A percentile compares a stretch with the other conserved stretches of the same genome.
phyloP scores from a whole-genome alignment of 2,113 vertebrate species.

The Lasiurus cinereus region DNA sequence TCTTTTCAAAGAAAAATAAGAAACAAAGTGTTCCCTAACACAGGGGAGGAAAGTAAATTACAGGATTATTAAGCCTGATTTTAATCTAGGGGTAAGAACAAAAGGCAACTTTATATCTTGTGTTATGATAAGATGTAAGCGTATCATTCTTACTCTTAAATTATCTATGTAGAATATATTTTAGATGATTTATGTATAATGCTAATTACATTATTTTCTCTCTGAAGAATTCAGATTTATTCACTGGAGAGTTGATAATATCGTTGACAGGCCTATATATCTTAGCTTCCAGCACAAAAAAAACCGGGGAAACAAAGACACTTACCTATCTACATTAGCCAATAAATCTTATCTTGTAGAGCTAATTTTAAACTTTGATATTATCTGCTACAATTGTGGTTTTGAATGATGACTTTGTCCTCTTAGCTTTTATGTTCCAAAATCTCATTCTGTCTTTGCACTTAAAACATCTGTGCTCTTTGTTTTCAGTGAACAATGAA shows the following conservation, averaged over 20 bases:
- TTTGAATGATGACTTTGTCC: constrained; percentile 52
- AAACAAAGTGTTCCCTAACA: neutral
- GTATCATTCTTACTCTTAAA: neutral
- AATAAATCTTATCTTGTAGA: constrained; percentile 15
- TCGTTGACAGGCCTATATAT: neutral
- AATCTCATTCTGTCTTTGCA: constrained; percentile 41
- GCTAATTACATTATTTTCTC: neutral
- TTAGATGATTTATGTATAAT: neutral
- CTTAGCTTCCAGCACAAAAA: neutral
- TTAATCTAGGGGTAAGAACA: neutral
- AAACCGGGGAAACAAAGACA: neutral
- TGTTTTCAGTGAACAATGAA: constrained; percentile 59
- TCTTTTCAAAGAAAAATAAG: neutral
- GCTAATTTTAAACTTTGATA: neutral
- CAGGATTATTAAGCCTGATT: neutral
- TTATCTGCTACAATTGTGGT: neutral
- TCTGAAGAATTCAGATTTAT: neutral
- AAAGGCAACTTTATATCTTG: neutral
- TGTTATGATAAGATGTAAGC: neutral
- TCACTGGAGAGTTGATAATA: neutral
- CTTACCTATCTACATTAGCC: neutral
- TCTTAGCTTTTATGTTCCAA: constrained; percentile 44
- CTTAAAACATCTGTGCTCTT: constrained; percentile 65
- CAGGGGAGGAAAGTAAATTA: neutral
- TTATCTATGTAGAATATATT: neutral